Percentiles rank a stretch among this genome's conserved stretches.
Evolutionary conservation across 2,797 vertebrate species (phyloP).

Genomic region (Syngnathus acus): DNA sequence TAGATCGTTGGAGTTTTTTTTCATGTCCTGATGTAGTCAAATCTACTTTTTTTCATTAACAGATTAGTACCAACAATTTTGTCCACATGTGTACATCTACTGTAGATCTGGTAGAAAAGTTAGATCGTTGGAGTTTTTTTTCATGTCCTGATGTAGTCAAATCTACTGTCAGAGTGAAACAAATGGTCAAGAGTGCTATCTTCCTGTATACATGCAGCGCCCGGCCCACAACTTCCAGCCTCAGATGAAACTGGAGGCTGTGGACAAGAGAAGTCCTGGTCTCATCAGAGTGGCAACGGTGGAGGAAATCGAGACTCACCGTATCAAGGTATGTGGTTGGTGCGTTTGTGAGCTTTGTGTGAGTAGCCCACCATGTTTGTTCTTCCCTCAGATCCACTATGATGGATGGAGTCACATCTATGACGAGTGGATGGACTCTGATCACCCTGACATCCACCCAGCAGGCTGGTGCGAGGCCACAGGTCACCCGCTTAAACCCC

Average conservation of each 20-base stretch:
- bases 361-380: background rate
- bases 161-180: background rate
- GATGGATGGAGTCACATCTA: conserved; percentile 94
- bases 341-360: background rate
- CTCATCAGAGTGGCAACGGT: conserved; percentile 88
- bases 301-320: conserved; percentile 88
- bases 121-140: too few relatives aligned
- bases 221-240: conserved; percentile 83
- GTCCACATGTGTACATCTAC: too few relatives aligned
- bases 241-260: conserved; percentile 92
- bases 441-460: conserved; percentile 92
- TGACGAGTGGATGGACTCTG: conserved; percentile 94
- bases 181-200: background rate
- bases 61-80: too few relatives aligned
- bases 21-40: background rate
- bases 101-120: too few relatives aligned
- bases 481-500: conserved; percentile 84
- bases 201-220: conserved; percentile 61
- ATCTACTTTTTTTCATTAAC: background rate
- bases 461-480: conserved; percentile 92
- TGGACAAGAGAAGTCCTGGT: conserved; percentile 88
- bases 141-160: background rate
- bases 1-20: too few relatives aligned
- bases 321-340: conserved; percentile 77
- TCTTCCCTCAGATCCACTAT: conserved; percentile 82